A percentile compares a stretch with the other conserved stretches of the same genome.
phyloP scores from a whole-genome alignment of 1,140 invertebrate genomes.

The Pseudomyrmex pallidus region DNA sequence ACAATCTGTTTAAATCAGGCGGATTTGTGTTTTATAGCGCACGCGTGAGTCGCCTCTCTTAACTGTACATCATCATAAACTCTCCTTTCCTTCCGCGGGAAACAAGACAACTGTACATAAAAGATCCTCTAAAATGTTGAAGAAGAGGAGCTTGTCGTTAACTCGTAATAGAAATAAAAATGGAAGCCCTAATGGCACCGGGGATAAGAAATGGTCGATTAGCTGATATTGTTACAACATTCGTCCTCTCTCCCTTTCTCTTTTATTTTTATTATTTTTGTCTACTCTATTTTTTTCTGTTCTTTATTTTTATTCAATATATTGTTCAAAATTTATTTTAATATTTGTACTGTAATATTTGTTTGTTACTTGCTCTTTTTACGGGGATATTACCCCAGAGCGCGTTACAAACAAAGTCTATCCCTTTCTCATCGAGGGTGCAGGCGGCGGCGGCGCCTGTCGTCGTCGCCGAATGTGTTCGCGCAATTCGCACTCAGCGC shows the following conservation, averaged over 20 bases:
- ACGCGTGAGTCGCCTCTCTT: background rate
- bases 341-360: too few relatives aligned
- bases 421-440: background rate
- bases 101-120: background rate
- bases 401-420: too few relatives aligned
- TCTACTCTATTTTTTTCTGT: too few relatives aligned
- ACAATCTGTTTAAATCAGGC: constrained; percentile 15
- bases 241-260: background rate
- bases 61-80: constrained; percentile 23
- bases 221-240: constrained; percentile 41
- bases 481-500: constrained; percentile 53
- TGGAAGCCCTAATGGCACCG: constrained; percentile 19
- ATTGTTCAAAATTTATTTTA: too few relatives aligned
- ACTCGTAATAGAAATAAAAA: constrained; percentile 30
- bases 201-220: constrained; percentile 30
- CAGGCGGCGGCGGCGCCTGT: background rate
- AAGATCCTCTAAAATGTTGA: background rate
- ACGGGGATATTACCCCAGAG: too few relatives aligned
- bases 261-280: background rate
- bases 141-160: constrained; percentile 10
- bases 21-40: background rate
- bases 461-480: constrained; percentile 32
- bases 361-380: too few relatives aligned
- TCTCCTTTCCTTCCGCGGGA: background rate
- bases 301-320: too few relatives aligned